Conservation (phyloP, 2,113 vertebrate genomes). For the Melanocharis versteri region DNA sequence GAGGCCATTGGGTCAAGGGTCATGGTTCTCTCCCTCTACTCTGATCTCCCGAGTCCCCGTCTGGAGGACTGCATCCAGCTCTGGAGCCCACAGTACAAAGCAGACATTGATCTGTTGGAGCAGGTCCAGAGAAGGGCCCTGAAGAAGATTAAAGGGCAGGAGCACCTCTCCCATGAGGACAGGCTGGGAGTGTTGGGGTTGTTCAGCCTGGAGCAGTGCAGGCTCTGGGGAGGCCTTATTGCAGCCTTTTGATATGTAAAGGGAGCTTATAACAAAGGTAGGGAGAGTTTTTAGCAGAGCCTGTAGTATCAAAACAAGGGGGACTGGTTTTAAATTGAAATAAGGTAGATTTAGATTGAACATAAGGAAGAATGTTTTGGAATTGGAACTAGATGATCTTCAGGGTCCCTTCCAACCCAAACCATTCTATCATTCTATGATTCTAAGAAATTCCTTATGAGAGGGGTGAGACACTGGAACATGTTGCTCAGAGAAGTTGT, state of each 20-base stretch:
- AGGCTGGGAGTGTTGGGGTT: not conserved
- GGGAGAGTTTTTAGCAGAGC: not conserved
- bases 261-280: not conserved
- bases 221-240: not conserved
- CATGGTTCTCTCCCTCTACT: not conserved
- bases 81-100: not conserved
- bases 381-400: not conserved
- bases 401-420: not conserved
- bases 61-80: not conserved
- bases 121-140: not conserved
- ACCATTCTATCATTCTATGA: not conserved
- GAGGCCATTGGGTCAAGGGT: not conserved
- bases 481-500: not conserved
- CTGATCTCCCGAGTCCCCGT: fast-evolving
- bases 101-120: not conserved
- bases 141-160: not conserved
- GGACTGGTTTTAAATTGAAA: not conserved
- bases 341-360: not conserved
- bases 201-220: not conserved
- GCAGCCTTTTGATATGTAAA: not conserved
- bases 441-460: not conserved
- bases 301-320: not conserved
- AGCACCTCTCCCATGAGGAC: not conserved
- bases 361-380: not conserved
- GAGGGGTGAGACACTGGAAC: not conserved